These are phyloP conservation scores for Lethrus apterus DNA, from an alignment of 1,140 invertebrate genomes.

Conservation along the genomic window DNA sequence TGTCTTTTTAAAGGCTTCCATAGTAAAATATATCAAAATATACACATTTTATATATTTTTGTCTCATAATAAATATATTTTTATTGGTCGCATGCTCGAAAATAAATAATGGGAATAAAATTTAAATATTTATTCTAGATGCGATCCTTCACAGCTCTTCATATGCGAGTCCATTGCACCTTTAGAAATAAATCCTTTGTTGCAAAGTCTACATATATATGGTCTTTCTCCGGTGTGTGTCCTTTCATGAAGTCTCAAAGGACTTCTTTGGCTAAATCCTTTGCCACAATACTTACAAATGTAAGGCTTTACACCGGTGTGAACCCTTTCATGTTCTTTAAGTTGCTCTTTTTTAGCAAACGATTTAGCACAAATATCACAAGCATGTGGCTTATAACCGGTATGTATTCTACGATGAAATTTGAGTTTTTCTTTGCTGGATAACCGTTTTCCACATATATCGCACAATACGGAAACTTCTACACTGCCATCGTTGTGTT, in stretches of 20 bases:
- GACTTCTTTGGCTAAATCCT: constrained; percentile 14
- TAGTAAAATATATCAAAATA: too few relatives aligned
- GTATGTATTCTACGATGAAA: constrained; percentile 62
- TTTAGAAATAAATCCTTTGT: constrained; percentile 36
- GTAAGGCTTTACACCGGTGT: constrained; percentile 27
- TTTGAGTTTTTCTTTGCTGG: constrained; percentile 50
- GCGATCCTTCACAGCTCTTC: constrained; percentile 25
- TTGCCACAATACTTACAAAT: constrained; percentile 23
- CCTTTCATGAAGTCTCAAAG: constrained; percentile 37
- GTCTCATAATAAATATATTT: too few relatives aligned
- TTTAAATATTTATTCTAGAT: too few relatives aligned
- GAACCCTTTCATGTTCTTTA: constrained; percentile 16
- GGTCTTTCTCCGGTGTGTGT: constrained; percentile 46
- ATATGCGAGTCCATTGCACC: constrained; percentile 25
- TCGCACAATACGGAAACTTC: constrained; percentile 15
- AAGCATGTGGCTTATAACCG: constrained; percentile 61
- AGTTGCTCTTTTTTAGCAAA: constrained; percentile 40
- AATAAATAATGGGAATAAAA: too few relatives aligned
- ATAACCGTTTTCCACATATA: constrained; percentile 11
- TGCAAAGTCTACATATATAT: constrained; percentile 41
- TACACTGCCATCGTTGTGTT: not conserved
- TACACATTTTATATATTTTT: too few relatives aligned
- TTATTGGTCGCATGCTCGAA: too few relatives aligned
- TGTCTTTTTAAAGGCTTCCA: too few relatives aligned
- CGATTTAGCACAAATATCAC: constrained; percentile 54